A percentile compares a stretch with the other conserved stretches of the same genome.
Conservation (phyloP, 1,140 invertebrate genomes). For the Eumaeus atala region DNA sequence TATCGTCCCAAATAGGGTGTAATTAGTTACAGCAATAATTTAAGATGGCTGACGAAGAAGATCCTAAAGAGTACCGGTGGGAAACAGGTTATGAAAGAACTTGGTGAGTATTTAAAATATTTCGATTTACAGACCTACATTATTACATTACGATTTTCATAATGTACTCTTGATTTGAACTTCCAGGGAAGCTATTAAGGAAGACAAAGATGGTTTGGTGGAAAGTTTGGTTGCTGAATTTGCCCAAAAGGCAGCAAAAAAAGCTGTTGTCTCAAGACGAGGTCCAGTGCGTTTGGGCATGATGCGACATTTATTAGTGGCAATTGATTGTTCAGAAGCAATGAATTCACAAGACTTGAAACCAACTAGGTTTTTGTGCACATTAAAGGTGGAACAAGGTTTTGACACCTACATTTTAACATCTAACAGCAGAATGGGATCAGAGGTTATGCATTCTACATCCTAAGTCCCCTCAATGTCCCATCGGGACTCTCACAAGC, state of each 20-base stretch:
- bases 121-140: not conserved
- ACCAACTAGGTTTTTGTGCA: slow-evolving; percentile 92
- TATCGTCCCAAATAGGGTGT: too few species aligned
- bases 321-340: slow-evolving; percentile 93
- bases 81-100: slow-evolving; percentile 98
- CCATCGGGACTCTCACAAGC: too few species aligned
- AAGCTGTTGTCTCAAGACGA: slow-evolving; percentile 82
- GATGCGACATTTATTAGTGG: slow-evolving; percentile 95
- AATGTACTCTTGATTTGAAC: not conserved
- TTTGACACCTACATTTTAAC: too few species aligned
- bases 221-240: slow-evolving; percentile 93
- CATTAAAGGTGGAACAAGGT: slow-evolving; percentile 82
- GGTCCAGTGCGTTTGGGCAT: slow-evolving; percentile 91
- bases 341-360: slow-evolving; percentile 97
- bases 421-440: too few species aligned
- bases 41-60: slow-evolving; percentile 85
- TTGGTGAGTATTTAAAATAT: slow-evolving; percentile 78
- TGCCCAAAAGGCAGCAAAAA: slow-evolving; percentile 86
- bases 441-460: too few species aligned
- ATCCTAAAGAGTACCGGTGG: slow-evolving; percentile 95
- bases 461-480: too few species aligned
- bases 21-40: slow-evolving; percentile 4
- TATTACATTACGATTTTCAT: not conserved
- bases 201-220: slow-evolving; percentile 94
- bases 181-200: slow-evolving; percentile 94